phyloP scores from a whole-genome alignment of 2,888 invertebrate genomes.

The Tenthredo livida region DNA sequence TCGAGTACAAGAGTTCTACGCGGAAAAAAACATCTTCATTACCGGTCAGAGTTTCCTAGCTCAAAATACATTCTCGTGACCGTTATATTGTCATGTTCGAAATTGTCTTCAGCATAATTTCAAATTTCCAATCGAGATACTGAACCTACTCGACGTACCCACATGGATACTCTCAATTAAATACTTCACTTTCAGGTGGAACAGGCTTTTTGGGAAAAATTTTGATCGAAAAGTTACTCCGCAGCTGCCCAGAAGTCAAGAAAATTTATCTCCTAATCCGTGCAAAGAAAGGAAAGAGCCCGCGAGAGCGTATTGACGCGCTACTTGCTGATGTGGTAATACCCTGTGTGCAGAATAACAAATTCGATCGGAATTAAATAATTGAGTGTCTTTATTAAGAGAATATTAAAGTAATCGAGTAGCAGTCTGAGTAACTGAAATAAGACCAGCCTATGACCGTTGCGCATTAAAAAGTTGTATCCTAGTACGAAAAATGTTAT shows the following conservation, averaged over 20 bases:
- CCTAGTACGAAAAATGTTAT: constrained; percentile 58
- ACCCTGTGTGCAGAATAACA: neutral
- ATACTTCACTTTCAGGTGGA: constrained; percentile 54
- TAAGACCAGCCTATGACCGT: neutral
- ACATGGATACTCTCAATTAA: no score
- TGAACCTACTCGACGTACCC: no score
- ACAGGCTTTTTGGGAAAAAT: constrained; percentile 63
- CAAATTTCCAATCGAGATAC: no score
- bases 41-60: no score
- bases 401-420: neutral
- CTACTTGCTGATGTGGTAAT: constrained; percentile 55
- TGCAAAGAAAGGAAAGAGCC: constrained; percentile 55
- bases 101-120: no score
- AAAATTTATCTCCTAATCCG: constrained; percentile 61
- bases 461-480: neutral
- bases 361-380: neutral
- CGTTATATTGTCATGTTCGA: no score
- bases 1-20: no score
- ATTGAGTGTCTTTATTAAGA: constrained; percentile 52
- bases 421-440: neutral
- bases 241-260: constrained; percentile 59
- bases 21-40: no score
- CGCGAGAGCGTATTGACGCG: constrained; percentile 56
- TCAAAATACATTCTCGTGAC: no score
- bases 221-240: constrained; percentile 60